A percentile compares a stretch with the other conserved stretches of the same genome.
Conservation (phyloP, 2,113 vertebrate species). For the Hippoglossus stenolepis region DNA sequence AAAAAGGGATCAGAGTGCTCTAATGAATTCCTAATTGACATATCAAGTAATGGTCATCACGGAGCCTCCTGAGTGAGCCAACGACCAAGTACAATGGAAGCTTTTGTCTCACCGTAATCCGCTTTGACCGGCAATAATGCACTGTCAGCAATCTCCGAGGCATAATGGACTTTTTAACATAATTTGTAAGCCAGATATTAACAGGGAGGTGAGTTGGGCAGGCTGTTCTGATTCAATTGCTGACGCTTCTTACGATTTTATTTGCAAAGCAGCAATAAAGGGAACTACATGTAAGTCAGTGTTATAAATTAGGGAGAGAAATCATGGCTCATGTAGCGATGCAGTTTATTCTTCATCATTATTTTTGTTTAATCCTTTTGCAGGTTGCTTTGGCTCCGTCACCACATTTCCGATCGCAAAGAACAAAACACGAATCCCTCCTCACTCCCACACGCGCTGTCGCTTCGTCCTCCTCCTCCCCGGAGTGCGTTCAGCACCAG, state of each 20-base stretch:
- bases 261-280: not conserved
- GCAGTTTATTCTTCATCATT: slow-evolving; percentile 11
- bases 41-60: slow-evolving; percentile 59
- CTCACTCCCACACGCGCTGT: slow-evolving; percentile 34
- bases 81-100: slow-evolving; percentile 15
- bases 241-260: not conserved
- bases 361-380: slow-evolving; percentile 36
- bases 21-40: slow-evolving; percentile 61
- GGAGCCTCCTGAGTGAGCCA: slow-evolving; percentile 35
- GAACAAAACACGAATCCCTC: slow-evolving; percentile 34
- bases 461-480: slow-evolving; percentile 30
- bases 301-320: not conserved
- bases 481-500: slow-evolving; percentile 37
- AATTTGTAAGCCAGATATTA: slow-evolving; percentile 10
- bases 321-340: not conserved
- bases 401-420: slow-evolving; percentile 25
- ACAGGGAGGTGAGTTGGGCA: not conserved
- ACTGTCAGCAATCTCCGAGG: slow-evolving; percentile 15
- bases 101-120: slow-evolving; percentile 57
- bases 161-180: slow-evolving; percentile 9
- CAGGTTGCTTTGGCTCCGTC: slow-evolving; percentile 14
- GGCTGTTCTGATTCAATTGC: not conserved
- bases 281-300: not conserved
- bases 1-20: slow-evolving; percentile 28
- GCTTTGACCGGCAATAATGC: slow-evolving; percentile 34